phyloP scores from a whole-genome alignment of 2,888 invertebrate genomes.

The Synergus laeviventris region DNA sequence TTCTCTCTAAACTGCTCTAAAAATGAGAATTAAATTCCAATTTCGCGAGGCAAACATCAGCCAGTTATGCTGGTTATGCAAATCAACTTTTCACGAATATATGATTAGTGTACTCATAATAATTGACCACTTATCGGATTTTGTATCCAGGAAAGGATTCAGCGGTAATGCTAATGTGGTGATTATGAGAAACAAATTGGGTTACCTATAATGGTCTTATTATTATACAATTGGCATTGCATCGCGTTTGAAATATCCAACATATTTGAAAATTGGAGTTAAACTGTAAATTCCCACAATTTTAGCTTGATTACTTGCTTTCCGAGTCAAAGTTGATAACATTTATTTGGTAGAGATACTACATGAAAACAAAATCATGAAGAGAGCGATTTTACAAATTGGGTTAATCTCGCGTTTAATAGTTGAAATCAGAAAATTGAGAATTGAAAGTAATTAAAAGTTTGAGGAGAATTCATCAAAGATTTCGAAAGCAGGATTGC shows the following conservation, averaged over 20 bases:
- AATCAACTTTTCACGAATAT: neutral
- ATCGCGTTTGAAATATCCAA: slow-evolving; percentile 9
- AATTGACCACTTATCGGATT: slow-evolving; percentile 8
- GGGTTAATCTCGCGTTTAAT: slow-evolving; percentile 17
- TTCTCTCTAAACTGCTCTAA: slow-evolving; percentile 30
- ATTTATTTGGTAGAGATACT: neutral
- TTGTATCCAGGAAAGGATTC: neutral
- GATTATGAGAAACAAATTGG: neutral
- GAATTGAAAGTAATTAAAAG: slow-evolving; percentile 32
- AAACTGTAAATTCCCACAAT: neutral
- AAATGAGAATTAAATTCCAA: slow-evolving; percentile 60
- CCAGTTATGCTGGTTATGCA: slow-evolving; percentile 31
- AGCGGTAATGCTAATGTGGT: neutral
- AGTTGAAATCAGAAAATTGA: neutral
- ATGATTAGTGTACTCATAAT: slow-evolving; percentile 8
- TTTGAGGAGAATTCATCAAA: slow-evolving; percentile 32
- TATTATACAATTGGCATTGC: neutral
- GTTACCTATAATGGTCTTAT: slow-evolving; percentile 21
- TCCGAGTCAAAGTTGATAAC: neutral
- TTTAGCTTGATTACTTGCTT: neutral
- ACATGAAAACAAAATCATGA: neutral
- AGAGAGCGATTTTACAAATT: slow-evolving; percentile 1
- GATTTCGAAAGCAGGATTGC: slow-evolving; percentile 22
- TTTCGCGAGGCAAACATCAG: slow-evolving; percentile 63
- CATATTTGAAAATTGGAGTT: neutral